Evolutionary conservation across 2,888 invertebrate species (phyloP).

Genomic region (Chirona hameri): DNA sequence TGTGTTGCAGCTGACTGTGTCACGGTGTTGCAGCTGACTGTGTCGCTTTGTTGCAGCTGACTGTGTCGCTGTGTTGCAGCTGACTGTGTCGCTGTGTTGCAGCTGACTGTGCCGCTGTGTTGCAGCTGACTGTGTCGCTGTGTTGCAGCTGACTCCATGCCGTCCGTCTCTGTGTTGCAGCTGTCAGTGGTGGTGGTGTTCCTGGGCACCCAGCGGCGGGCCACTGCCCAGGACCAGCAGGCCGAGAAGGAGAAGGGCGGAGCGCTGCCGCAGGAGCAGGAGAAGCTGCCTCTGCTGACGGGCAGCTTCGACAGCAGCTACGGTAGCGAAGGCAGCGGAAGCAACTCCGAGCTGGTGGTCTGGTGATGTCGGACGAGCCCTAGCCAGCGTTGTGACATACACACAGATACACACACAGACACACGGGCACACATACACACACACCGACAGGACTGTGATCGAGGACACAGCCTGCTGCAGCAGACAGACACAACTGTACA

Average conservation of each 20-base stretch:
- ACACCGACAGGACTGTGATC: no score
- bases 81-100: no score
- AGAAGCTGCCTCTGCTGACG: not conserved
- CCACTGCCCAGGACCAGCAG: not conserved
- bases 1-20: no score
- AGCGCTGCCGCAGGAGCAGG: not conserved
- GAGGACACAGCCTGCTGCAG: no score
- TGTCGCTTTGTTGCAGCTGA: not conserved
- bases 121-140: no score
- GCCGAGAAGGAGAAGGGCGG: not conserved
- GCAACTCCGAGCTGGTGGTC: not conserved
- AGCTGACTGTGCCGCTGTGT: no score
- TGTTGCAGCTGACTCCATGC: no score
- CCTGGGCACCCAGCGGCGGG: not conserved
- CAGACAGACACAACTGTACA: no score
- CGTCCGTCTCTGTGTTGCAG: not conserved
- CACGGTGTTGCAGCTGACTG: not conserved
- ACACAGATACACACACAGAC: no score
- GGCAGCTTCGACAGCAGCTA: slow-evolving; percentile 25
- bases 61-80: no score
- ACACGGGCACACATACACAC: no score
- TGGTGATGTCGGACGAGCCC: not conserved
- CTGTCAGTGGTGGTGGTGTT: not conserved
- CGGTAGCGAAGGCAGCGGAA: slow-evolving; percentile 28
- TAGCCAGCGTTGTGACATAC: no score